Evolutionary conservation across 2,888 invertebrate species (phyloP).

Genomic region (Trichogramma evanescens): DNA sequence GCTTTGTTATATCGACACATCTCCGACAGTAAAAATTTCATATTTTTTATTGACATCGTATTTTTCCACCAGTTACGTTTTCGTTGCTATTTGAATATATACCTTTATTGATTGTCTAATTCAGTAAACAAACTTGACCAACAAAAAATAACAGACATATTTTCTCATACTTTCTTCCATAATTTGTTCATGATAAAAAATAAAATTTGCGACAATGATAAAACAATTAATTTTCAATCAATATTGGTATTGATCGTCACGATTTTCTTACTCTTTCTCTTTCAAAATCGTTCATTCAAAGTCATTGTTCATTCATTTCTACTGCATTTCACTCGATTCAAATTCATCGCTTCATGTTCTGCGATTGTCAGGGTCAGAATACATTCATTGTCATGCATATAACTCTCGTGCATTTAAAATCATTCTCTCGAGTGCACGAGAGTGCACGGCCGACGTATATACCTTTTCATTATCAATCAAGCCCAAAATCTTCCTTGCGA

Average conservation of each 20-base stretch:
- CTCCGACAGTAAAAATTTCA: conserved; percentile 2
- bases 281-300: conserved; percentile 13
- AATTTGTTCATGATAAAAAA: background rate
- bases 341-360: conserved; percentile 14
- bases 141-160: background rate
- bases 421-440: too few species aligned
- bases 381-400: too few species aligned
- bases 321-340: conserved; percentile 22
- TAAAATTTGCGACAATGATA: background rate
- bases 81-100: too few species aligned
- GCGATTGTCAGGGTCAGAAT: background rate
- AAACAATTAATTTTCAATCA: background rate
- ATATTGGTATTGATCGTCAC: conserved; percentile 20
- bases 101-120: background rate
- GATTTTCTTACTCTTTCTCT: conserved; percentile 19
- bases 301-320: conserved; percentile 24
- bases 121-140: too few species aligned
- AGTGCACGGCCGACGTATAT: too few species aligned
- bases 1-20: background rate
- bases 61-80: background rate
- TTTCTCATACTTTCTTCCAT: background rate
- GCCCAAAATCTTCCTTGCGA: too few species aligned
- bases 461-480: too few species aligned
- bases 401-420: too few species aligned
- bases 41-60: background rate